Evolutionary conservation across 1,140 invertebrate species (phyloP).

Genomic region (Plodia interpunctella): DNA sequence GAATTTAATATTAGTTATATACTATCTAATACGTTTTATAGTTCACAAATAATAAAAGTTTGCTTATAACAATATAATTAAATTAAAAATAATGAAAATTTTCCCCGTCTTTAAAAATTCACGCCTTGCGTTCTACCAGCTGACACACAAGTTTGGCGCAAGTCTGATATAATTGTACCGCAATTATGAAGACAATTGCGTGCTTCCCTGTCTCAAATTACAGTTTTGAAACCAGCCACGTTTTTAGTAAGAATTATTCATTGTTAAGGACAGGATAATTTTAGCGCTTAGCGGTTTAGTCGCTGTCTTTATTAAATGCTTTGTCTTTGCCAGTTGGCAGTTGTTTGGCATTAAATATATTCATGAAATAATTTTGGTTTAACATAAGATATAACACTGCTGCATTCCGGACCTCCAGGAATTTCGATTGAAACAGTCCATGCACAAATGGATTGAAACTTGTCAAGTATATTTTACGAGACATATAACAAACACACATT

Average conservation of each 20-base stretch:
- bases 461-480: too few species aligned
- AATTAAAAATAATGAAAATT: too few species aligned
- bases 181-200: slow-evolving; percentile 1
- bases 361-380: too few species aligned
- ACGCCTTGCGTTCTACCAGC: not conserved
- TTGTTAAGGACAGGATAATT: slow-evolving; percentile 1
- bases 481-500: too few species aligned
- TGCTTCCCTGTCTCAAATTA: slow-evolving; percentile 2
- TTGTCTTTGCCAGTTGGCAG: not conserved
- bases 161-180: not conserved
- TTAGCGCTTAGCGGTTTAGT: not conserved
- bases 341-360: not conserved
- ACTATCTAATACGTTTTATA: too few species aligned
- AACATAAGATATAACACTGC: too few species aligned
- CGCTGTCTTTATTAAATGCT: not conserved
- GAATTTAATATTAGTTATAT: too few species aligned
- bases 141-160: not conserved
- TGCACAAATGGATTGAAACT: too few species aligned
- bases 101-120: not conserved
- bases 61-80: too few species aligned
- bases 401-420: too few species aligned
- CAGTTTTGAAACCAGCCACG: not conserved
- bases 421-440: too few species aligned
- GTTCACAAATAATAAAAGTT: too few species aligned
- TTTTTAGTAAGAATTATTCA: slow-evolving; percentile 2